Evolutionary conservation across 2,888 invertebrate genomes (phyloP).

Genomic region (Acanthoscelides obtectus): DNA sequence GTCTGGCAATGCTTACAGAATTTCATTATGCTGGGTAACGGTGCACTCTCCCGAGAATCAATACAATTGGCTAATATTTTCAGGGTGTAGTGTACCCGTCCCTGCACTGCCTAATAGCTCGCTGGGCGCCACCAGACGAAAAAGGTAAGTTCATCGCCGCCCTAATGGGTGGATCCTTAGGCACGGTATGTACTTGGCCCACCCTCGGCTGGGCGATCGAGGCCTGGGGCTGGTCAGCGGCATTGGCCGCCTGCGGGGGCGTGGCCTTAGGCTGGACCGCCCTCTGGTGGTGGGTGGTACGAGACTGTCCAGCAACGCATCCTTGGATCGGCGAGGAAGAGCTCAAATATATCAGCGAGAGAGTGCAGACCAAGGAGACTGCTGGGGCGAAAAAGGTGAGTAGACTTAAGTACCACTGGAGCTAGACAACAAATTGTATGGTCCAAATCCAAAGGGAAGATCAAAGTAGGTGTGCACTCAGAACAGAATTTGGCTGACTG

Average conservation of each 20-base stretch:
- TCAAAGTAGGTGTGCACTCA: too few relatives aligned
- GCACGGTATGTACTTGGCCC: slow-evolving; percentile 50
- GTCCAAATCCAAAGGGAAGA: too few relatives aligned
- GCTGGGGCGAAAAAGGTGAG: background rate
- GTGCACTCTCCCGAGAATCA: too few relatives aligned
- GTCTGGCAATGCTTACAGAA: too few relatives aligned
- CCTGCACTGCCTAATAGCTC: slow-evolving; percentile 40
- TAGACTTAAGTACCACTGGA: background rate
- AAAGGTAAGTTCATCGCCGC: slow-evolving; percentile 50
- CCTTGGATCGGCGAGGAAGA: slow-evolving; percentile 52
- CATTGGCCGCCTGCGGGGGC: slow-evolving; percentile 39
- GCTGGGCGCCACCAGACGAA: slow-evolving; percentile 51
- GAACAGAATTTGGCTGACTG: too few relatives aligned
- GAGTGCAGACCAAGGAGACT: slow-evolving; percentile 32
- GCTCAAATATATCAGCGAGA: slow-evolving; percentile 51
- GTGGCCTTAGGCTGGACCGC: slow-evolving; percentile 39
- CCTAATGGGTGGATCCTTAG: slow-evolving; percentile 49
- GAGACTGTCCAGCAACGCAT: slow-evolving; percentile 54
- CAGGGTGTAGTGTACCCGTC: slow-evolving; percentile 43
- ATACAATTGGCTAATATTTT: too few relatives aligned
- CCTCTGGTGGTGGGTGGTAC: slow-evolving; percentile 50
- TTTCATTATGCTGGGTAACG: too few relatives aligned
- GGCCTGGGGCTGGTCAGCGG: slow-evolving; percentile 40
- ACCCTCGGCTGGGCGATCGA: slow-evolving; percentile 39
- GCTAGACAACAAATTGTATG: too few relatives aligned